Percentiles rank a stretch among this genome's conserved stretches.
These are phyloP conservation scores for Sclerurus mexicanus DNA, from an alignment of 2,113 vertebrate species.

Conservation along the genomic window DNA sequence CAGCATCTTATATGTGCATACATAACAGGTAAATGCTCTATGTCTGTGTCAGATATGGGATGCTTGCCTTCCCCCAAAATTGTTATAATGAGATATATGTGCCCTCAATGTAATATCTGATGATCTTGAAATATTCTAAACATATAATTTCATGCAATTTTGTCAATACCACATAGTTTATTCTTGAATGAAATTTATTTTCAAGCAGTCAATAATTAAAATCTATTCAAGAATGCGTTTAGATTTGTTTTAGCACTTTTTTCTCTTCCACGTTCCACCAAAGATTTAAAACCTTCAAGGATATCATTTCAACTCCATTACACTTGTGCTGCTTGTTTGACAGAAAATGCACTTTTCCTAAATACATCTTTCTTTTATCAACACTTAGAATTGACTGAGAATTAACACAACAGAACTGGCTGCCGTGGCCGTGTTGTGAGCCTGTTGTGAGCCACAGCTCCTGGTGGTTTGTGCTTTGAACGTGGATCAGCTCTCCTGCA, in stretches of 20 bases:
- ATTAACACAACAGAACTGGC: neutral
- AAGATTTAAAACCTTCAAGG: conserved; percentile 7
- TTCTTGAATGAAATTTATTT: conserved; percentile 11
- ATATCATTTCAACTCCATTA: conserved; percentile 2
- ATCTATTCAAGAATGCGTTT: neutral
- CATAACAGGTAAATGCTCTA: neutral
- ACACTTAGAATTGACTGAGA: neutral
- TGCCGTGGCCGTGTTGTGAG: neutral
- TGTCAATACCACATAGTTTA: neutral
- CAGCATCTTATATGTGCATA: neutral
- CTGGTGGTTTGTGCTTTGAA: neutral
- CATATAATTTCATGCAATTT: conserved; percentile 12
- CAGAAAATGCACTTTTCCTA: neutral
- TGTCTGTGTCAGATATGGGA: neutral
- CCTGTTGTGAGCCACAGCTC: neutral
- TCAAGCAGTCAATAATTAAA: conserved; percentile 27
- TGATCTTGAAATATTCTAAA: conserved; percentile 10
- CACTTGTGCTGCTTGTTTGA: neutral
- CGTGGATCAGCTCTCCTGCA: neutral
- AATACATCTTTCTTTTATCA: neutral
- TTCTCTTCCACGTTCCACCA: neutral
- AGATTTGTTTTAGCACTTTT: conserved; percentile 5
- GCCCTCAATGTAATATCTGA: neutral
- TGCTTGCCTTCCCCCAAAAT: neutral
- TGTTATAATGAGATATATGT: conserved; percentile 3